Conservation (phyloP, 2,888 invertebrate species). For the Endomychus coccineus region DNA sequence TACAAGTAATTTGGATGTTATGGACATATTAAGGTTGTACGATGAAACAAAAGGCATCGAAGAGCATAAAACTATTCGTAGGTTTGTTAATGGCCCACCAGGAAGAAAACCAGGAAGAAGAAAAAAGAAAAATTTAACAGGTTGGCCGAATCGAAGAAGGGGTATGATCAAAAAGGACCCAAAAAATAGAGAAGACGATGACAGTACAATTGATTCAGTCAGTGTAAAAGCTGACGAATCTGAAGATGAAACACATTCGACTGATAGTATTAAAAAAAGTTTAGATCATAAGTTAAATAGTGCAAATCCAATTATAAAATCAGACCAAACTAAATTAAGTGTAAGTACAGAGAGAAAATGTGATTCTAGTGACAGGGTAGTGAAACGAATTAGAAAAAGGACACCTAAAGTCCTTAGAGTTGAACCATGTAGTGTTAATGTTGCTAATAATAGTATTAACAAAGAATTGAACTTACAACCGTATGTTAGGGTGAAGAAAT, state of each 20-base stretch:
- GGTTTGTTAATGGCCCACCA: slow-evolving; percentile 33
- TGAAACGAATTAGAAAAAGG: slow-evolving; percentile 24
- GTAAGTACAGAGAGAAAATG: slow-evolving; percentile 18
- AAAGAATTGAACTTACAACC: slow-evolving; percentile 53
- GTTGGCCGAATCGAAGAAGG: slow-evolving; percentile 62
- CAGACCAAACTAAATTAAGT: no score
- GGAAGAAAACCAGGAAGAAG: slow-evolving; percentile 40
- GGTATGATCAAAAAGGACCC: slow-evolving; percentile 37
- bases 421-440: no score
- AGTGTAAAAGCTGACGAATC: slow-evolving; percentile 27
- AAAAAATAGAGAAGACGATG: slow-evolving; percentile 32
- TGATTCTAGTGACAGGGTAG: slow-evolving; percentile 21
- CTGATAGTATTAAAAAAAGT: slow-evolving; percentile 28
- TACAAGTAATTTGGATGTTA: slow-evolving; percentile 28
- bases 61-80: slow-evolving; percentile 22
- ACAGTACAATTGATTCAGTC: slow-evolving; percentile 28
- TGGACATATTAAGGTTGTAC: slow-evolving; percentile 40
- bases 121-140: slow-evolving; percentile 68
- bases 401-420: no score
- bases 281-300: no score
- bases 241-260: slow-evolving; percentile 26
- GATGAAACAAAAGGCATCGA: slow-evolving; percentile 44
- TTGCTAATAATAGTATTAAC: slow-evolving; percentile 33
- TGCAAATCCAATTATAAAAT: no score
- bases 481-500: slow-evolving; percentile 59